Conservation (phyloP, 2,888 invertebrate genomes). For the Tachystola acroxantha region DNA sequence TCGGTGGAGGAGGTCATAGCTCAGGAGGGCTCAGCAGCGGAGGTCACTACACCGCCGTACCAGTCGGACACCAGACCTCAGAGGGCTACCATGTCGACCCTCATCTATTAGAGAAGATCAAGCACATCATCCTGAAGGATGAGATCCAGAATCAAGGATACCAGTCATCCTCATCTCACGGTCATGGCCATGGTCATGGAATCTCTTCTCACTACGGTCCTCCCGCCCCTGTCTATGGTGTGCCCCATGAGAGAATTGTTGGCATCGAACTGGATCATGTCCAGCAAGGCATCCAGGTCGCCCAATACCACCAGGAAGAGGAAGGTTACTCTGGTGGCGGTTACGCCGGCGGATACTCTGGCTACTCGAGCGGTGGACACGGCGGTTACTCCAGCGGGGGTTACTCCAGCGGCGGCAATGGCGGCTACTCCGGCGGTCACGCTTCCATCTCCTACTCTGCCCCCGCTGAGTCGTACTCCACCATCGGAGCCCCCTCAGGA, state of each 20-base stretch:
- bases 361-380: slow-evolving; percentile 36
- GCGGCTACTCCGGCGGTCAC: slow-evolving; percentile 52
- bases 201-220: slow-evolving; percentile 83
- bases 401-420: slow-evolving; percentile 29
- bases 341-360: slow-evolving; percentile 24
- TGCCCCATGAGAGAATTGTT: slow-evolving; percentile 82
- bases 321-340: slow-evolving; percentile 61
- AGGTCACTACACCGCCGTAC: slow-evolving; percentile 86
- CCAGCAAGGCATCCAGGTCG: slow-evolving; percentile 91
- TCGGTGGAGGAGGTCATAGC: slow-evolving; percentile 83
- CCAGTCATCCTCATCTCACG: slow-evolving; percentile 70
- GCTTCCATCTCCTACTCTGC: slow-evolving; percentile 50
- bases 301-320: slow-evolving; percentile 88
- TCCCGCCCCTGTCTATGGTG: slow-evolving; percentile 84
- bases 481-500: slow-evolving; percentile 66
- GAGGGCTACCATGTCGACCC: slow-evolving; percentile 91
- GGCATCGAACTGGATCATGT: slow-evolving; percentile 91
- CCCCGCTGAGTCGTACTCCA: slow-evolving; percentile 44
- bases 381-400: slow-evolving; percentile 27
- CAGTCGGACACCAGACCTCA: slow-evolving; percentile 86
- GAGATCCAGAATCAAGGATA: slow-evolving; percentile 79
- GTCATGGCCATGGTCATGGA: slow-evolving; percentile 64
- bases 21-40: slow-evolving; percentile 74
- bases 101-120: slow-evolving; percentile 88
- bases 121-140: slow-evolving; percentile 90